Percentiles rank a stretch among this genome's conserved stretches.
Evolutionary conservation across 2,113 vertebrate species (phyloP).

Genomic region (Prietella phreatophila): DNA sequence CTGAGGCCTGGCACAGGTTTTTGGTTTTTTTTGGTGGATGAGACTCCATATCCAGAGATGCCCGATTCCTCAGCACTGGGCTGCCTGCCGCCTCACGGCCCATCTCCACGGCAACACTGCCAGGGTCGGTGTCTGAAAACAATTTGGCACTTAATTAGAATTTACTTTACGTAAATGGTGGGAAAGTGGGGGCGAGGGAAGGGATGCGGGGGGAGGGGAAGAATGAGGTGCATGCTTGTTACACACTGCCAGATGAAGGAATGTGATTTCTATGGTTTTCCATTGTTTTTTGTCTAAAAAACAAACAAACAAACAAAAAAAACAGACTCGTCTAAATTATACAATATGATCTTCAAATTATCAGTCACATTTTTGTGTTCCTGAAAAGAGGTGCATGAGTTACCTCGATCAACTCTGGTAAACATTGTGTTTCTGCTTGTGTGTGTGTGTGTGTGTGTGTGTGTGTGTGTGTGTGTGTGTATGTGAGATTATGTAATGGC

Average conservation of each 20-base stretch:
- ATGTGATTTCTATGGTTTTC: background rate
- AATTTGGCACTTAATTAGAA: slow-evolving; percentile 89
- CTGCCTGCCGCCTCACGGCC: slow-evolving; percentile 71
- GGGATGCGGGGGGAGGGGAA: slow-evolving; percentile 22
- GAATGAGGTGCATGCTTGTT: slow-evolving; percentile 43
- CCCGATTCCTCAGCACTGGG: slow-evolving; percentile 76
- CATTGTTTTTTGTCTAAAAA: background rate
- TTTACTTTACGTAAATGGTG: slow-evolving; percentile 79
- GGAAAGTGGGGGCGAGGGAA: slow-evolving; percentile 79
- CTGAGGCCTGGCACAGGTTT: slow-evolving; percentile 81
- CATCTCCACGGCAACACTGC: slow-evolving; percentile 86
- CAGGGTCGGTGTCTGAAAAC: slow-evolving; percentile 84
- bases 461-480: background rate
- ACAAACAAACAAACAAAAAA: too few relatives aligned
- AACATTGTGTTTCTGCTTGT: slow-evolving; percentile 46
- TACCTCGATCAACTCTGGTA: slow-evolving; percentile 51
- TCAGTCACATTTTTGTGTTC: background rate
- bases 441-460: background rate
- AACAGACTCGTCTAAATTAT: background rate
- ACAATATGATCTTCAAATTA: background rate
- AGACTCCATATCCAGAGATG: slow-evolving; percentile 71
- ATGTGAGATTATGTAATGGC: slow-evolving; percentile 63
- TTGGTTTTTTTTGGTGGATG: slow-evolving; percentile 49
- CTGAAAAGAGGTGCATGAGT: background rate
- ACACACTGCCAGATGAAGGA: slow-evolving; percentile 21